Evolutionary conservation across 1,140 invertebrate species (phyloP).

Genomic region (Sitodiplosis mosellana): DNA sequence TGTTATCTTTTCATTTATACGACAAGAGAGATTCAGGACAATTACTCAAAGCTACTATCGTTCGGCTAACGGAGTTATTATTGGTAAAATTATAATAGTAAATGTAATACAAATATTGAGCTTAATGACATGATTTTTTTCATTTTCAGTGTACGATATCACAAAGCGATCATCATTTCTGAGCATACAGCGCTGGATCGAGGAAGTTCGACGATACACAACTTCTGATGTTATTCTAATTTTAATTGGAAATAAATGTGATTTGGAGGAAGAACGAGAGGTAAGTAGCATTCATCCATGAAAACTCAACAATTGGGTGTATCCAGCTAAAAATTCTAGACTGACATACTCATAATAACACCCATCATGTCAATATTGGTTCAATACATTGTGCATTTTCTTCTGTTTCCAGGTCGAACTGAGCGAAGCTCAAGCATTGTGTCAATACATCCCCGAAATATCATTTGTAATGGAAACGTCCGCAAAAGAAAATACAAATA

Average conservation of each 20-base stretch:
- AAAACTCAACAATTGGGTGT: background rate
- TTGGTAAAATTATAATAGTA: constrained; percentile 37
- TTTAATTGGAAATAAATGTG: constrained; percentile 83
- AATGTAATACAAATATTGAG: no score
- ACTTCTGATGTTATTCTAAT: constrained; percentile 77
- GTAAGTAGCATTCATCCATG: background rate
- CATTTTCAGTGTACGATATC: constrained; percentile 73
- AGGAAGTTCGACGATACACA: constrained; percentile 83
- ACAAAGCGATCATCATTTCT: constrained; percentile 80
- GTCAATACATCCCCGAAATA: constrained; percentile 67
- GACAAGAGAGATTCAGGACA: constrained; percentile 82
- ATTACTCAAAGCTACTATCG: constrained; percentile 89
- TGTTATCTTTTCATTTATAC: no score
- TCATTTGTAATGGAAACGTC: constrained; percentile 76
- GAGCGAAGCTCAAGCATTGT: constrained; percentile 64
- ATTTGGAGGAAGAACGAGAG: constrained; percentile 60
- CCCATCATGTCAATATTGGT: no score
- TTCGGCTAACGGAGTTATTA: constrained; percentile 77
- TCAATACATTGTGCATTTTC: no score
- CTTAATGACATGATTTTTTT: background rate
- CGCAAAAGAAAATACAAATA: constrained; percentile 84
- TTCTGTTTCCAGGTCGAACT: constrained; percentile 38
- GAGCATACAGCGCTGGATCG: constrained; percentile 79
- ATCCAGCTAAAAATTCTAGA: no score
- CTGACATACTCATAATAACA: no score